phyloP scores from a whole-genome alignment of 2,797 vertebrate species.

The Microctenopoma steveboyesi region DNA sequence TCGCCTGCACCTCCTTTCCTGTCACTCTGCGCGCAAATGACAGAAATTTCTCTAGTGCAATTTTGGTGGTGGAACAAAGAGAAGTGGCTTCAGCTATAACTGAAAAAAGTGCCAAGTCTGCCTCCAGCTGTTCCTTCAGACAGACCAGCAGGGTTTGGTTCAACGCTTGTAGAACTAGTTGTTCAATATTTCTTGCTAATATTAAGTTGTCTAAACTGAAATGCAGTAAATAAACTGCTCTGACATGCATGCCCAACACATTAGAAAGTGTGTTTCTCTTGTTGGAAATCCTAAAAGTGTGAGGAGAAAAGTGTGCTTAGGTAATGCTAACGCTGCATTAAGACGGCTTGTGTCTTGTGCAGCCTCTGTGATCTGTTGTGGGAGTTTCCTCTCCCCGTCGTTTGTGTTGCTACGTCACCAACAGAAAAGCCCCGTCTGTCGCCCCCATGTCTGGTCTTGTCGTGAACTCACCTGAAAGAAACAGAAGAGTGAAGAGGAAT shows the following conservation, averaged over 20 bases:
- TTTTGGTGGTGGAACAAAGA: constrained; percentile 69
- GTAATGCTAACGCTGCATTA: constrained; percentile 38
- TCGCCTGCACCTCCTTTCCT: constrained; percentile 46
- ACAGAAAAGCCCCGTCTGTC: constrained; percentile 58
- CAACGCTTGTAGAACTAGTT: constrained; percentile 21
- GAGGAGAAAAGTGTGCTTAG: constrained; percentile 23
- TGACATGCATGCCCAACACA: background rate
- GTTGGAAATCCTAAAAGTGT: constrained; percentile 24
- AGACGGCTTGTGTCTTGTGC: constrained; percentile 24
- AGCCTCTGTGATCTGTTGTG: constrained; percentile 41
- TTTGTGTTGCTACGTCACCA: constrained; percentile 48
- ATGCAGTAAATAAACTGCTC: constrained; percentile 40
- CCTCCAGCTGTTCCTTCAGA: constrained; percentile 46
- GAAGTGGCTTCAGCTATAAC: constrained; percentile 39
- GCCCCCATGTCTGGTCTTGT: constrained; percentile 62
- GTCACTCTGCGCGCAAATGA: constrained; percentile 58
- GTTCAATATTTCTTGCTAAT: constrained; percentile 38
- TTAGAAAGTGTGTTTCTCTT: constrained; percentile 22
- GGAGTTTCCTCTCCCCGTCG: constrained; percentile 61
- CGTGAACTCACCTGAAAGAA: constrained; percentile 67
- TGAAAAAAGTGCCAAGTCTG: constrained; percentile 39
- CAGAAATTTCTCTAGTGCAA: constrained; percentile 45
- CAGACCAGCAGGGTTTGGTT: constrained; percentile 29
- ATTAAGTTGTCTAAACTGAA: constrained; percentile 24
- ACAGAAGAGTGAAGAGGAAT: constrained; percentile 65